These are phyloP conservation scores for Brachionus plicatilis DNA, from an alignment of 1,140 invertebrate species.

Conservation along the genomic window DNA sequence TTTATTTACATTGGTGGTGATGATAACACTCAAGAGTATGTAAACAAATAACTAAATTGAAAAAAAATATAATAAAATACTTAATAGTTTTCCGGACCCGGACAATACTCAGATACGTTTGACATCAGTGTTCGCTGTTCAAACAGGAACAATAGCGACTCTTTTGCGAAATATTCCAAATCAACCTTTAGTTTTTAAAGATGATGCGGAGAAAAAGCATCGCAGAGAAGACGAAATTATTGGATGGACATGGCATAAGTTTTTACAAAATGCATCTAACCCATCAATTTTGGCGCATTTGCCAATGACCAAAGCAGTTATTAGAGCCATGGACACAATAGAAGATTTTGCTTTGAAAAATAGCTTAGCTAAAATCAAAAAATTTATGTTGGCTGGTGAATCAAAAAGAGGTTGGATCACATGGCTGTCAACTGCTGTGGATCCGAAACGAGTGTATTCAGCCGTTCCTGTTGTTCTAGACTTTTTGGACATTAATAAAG, in stretches of 20 bases:
- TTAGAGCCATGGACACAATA: conserved; percentile 47
- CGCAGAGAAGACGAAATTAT: conserved; percentile 46
- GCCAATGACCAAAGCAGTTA: conserved; percentile 44
- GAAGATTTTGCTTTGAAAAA: conserved; percentile 22
- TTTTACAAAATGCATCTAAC: not conserved
- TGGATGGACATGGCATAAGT: conserved; percentile 47
- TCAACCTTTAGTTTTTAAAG: conserved; percentile 47
- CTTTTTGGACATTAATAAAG: conserved; percentile 48
- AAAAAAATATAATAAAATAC: not conserved
- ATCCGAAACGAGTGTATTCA: not conserved
- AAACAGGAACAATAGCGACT: conserved; percentile 44
- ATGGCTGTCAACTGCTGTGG: conserved; percentile 19
- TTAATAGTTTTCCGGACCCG: conserved; percentile 41
- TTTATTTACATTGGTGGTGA: conserved; percentile 48
- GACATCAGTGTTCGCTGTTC: conserved; percentile 44
- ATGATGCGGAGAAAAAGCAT: conserved; percentile 44
- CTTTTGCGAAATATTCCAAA: conserved; percentile 48
- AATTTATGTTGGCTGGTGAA: conserved; percentile 32
- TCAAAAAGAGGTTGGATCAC: conserved; percentile 36
- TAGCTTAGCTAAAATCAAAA: not conserved
- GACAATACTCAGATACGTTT: conserved; percentile 45
- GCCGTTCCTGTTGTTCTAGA: conserved; percentile 42
- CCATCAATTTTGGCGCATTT: not conserved
- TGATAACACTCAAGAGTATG: conserved; percentile 42
- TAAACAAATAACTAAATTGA: not conserved